These are phyloP conservation scores for Odiellus spinosus DNA, from an alignment of 2,888 invertebrate species.

Conservation along the genomic window DNA sequence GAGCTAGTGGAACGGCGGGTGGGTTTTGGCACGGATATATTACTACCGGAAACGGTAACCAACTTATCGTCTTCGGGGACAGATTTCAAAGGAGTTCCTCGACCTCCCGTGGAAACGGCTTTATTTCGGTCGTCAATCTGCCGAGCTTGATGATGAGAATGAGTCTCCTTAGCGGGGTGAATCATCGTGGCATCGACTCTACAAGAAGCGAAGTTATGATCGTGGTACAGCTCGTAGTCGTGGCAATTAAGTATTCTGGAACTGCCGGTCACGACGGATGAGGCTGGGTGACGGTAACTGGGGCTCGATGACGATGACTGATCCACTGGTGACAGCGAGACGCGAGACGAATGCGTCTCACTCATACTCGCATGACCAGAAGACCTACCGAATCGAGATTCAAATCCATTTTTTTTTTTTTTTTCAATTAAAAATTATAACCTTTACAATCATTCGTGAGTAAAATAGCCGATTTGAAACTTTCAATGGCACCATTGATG, in stretches of 20 bases:
- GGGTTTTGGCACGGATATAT: constrained; percentile 16
- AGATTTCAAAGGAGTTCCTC: constrained; percentile 27
- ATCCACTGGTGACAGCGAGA: constrained; percentile 25
- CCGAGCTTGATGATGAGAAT: too few species aligned
- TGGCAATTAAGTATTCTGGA: too few species aligned
- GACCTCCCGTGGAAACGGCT: background rate
- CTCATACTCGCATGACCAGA: constrained; percentile 88
- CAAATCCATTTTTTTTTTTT: background rate
- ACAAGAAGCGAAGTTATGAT: too few species aligned
- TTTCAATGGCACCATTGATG: too few species aligned
- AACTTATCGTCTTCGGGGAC: constrained; percentile 41
- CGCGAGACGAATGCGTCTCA: constrained; percentile 48
- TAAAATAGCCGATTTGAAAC: too few species aligned
- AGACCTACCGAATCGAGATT: constrained; percentile 38
- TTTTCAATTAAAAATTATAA: background rate
- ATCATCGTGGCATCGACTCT: too few species aligned
- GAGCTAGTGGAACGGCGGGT: constrained; percentile 13
- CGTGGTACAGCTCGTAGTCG: too few species aligned
- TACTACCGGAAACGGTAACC: constrained; percentile 6
- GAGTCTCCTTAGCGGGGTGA: too few species aligned
- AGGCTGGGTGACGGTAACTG: too few species aligned
- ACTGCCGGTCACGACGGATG: too few species aligned
- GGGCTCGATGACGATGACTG: constrained; percentile 7
- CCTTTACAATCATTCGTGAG: too few species aligned
- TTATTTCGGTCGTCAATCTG: background rate